Evolutionary conservation across 2,797 vertebrate genomes (phyloP), one percentile per base, ranked within the genome.

Genomic region (Arctocebus calabarensis): DNA sequence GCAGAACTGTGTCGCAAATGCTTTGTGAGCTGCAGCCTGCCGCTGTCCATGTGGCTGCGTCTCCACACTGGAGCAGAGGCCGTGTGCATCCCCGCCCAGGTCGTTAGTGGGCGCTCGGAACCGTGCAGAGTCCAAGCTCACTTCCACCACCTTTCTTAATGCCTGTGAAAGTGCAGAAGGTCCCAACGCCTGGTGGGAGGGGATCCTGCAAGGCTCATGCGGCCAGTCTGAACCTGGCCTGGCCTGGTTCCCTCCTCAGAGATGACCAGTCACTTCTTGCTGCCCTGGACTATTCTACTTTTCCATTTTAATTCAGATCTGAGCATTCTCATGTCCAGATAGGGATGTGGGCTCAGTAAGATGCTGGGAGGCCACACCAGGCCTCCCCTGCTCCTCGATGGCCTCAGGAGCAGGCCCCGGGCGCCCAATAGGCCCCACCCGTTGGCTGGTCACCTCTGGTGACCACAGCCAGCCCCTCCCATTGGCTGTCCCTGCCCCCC

Each of bases 1-100:
- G 19, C 8, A 16, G 16, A 8, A 4, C 4, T 37, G 22, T 7
- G 0, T 16, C 3, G 11, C n/a, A 32, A 43, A 19, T 13, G 12
- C 62, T 22, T n/a, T 27, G 3, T 17, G 29, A 82, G 5, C 43
- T 0, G 7, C 2, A 25, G 25, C 40, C 25, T 1, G 2, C 20
- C 3, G 0, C 22, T 1, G 22, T 10, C 3, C 5, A 9, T 3
- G 6, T 0, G 20, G 14, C 74, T 32, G 8, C 0, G 4, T 55
- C 12, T 2, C 3, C 62, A 0, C 4, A 1, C 62, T 16, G 3
- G 55, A 73, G 10, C 29, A 12, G 5, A 32, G 40, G 4, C 29
- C 16, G 3, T 74, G 2, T 22, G 29, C 52, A 0, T 6, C 7
- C 12, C 23, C 20, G 57, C 55, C 1, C 1, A n/a, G 88, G 92